Evolutionary conservation across 2,888 invertebrate genomes (phyloP).

Genomic region (Agrochola macilenta): DNA sequence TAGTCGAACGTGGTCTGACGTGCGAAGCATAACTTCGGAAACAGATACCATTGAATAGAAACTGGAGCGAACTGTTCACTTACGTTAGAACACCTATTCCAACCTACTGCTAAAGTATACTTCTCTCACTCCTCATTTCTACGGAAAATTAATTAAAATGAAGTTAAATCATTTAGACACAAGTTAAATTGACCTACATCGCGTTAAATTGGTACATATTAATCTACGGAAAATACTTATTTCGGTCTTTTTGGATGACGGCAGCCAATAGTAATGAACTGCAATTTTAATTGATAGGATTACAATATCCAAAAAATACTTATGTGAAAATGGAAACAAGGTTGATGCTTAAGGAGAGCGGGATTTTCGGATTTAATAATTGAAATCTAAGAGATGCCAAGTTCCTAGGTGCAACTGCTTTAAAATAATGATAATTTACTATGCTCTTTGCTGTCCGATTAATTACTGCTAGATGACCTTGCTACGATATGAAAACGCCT

Average conservation of each 20-base stretch:
- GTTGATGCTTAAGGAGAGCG: too few relatives aligned
- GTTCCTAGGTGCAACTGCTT: neutral
- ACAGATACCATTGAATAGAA: neutral
- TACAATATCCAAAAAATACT: neutral
- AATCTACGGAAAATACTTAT: neutral
- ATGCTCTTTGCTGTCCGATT: neutral
- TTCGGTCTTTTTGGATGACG: neutral
- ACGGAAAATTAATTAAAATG: neutral
- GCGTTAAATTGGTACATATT: neutral
- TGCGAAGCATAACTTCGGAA: conserved; percentile 3
- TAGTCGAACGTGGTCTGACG: too few relatives aligned
- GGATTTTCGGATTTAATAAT: neutral
- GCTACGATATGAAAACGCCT: neutral
- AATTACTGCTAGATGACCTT: neutral
- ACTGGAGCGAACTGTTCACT: neutral
- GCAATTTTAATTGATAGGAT: neutral
- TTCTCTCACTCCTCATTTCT: too few relatives aligned
- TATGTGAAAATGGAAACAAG: too few relatives aligned
- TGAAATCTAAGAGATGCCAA: neutral
- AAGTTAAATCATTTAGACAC: neutral
- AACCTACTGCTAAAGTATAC: too few relatives aligned
- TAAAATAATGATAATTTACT: neutral
- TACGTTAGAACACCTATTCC: too few relatives aligned
- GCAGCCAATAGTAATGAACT: neutral
- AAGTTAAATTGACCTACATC: neutral